A percentile compares a stretch with the other conserved stretches of the same genome.
These are phyloP conservation scores for Amiota minor DNA, from an alignment of 2,888 invertebrate genomes.

Conservation along the genomic window DNA sequence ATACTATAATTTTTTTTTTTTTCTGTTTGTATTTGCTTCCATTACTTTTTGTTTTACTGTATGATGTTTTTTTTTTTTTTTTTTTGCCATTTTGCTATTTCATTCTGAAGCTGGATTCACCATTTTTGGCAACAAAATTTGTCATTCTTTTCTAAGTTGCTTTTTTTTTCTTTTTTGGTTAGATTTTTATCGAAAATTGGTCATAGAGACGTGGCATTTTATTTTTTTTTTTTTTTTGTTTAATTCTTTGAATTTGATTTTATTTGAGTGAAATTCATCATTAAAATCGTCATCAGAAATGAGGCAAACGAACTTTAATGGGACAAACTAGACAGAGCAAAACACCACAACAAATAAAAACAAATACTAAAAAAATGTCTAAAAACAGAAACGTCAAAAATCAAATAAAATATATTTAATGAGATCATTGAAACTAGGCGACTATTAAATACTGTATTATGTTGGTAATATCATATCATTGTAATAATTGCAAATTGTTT, in stretches of 20 bases:
- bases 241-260: background rate
- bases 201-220: background rate
- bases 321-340: background rate
- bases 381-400: background rate
- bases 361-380: background rate
- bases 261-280: no score
- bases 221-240: no score
- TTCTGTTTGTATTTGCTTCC: background rate
- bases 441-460: no score
- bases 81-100: conserved; percentile 13
- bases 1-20: background rate
- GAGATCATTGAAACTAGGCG: no score
- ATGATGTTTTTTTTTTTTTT: background rate
- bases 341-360: background rate
- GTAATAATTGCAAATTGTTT: no score
- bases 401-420: no score
- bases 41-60: background rate
- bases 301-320: conserved; percentile 18
- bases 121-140: background rate
- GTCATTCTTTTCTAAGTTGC: background rate
- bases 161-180: background rate
- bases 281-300: background rate
- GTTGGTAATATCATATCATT: no score
- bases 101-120: conserved; percentile 11
- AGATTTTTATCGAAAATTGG: background rate